These are phyloP conservation scores for Drosophila vallismaia DNA, from an alignment of 2,888 invertebrate genomes.

Conservation along the genomic window DNA sequence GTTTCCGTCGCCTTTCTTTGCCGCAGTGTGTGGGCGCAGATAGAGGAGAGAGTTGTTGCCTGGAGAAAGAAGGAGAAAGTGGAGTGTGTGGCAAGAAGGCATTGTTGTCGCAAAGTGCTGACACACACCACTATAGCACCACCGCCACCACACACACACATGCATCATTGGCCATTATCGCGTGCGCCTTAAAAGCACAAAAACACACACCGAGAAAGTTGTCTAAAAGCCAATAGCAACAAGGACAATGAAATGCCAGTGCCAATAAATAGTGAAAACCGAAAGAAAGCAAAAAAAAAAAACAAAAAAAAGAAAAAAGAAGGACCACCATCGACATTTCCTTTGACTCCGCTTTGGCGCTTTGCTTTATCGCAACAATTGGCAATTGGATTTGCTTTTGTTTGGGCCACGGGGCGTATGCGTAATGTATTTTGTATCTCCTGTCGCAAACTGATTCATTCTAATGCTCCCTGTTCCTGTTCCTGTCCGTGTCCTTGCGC, in stretches of 20 bases:
- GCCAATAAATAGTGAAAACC: constrained; percentile 75
- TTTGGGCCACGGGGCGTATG: constrained; percentile 71
- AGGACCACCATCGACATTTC: constrained; percentile 40
- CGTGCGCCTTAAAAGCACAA: constrained; percentile 71
- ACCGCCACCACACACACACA: constrained; percentile 44
- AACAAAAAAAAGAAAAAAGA: constrained; percentile 2
- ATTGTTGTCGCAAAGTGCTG: constrained; percentile 73
- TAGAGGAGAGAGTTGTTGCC: constrained; percentile 14
- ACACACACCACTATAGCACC: constrained; percentile 33
- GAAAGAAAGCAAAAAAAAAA: constrained; percentile 38
- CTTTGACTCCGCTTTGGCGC: constrained; percentile 55
- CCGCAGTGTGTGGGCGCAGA: constrained; percentile 15
- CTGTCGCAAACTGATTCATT: constrained; percentile 21
- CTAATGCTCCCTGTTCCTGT: constrained; percentile 10
- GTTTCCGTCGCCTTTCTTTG: constrained; percentile 67
- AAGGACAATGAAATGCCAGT: constrained; percentile 73
- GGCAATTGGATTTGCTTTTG: constrained; percentile 80
- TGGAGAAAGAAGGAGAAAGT: neutral
- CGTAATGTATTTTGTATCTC: constrained; percentile 68
- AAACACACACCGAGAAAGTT: constrained; percentile 60
- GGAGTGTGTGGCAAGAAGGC: constrained; percentile 11
- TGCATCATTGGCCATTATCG: constrained; percentile 73
- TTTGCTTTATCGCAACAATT: constrained; percentile 72
- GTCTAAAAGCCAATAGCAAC: constrained; percentile 67
- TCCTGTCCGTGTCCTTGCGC: no score